Base-by-base conservation (phyloP, 2,888 invertebrate species). In the Argyresthia albistria region DNA sequence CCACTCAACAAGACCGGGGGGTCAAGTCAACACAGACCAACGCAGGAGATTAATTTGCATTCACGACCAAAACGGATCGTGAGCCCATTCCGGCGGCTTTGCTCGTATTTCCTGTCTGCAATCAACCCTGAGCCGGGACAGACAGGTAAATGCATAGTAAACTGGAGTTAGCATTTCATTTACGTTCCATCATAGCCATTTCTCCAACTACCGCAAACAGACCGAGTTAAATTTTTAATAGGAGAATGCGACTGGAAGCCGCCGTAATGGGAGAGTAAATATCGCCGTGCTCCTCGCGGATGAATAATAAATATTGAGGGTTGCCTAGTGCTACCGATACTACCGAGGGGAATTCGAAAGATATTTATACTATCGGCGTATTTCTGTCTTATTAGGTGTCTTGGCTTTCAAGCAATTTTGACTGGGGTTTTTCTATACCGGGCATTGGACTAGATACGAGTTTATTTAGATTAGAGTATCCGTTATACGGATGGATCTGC, bases 181-280 rank as follows among this genome's bases (percentile, higher is more conserved):
- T 25, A 25, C 25, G 25, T 25, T 25, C 25, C 25, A 25, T 25
- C 25, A 25, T 25, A 25, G 25, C 25, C 25, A 2, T 25, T 25
- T 25, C 25, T 25, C 25, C 25, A 4, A 25, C 25, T 25, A 25
- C 25, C 25, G 25, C 25, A 25, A 25, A 25, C 25, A 25, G 25
- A 25, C 25, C 25, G 39, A n/a, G 39, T 39, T 39, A 39, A 39
- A 39, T 39, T 39, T 39, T 39, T 39, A 39, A 39, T 39, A 39
- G 39, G n/a, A 39, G 75, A 70, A 75, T 76, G 39, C 74, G 78
- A 78, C 77, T 74, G 65, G 57, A 63, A 70, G 70, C 69, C 73
- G 61, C 73, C 64, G 76, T 80, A 80, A 82, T 82, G 78, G 79
- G 69, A 71, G 73, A 74, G 79, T 82, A 83, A 83, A 83, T 80